A percentile compares a stretch with the other conserved stretches of the same genome.
phyloP scores from a whole-genome alignment of 1,140 invertebrate genomes.

The Triops longicaudatus region DNA sequence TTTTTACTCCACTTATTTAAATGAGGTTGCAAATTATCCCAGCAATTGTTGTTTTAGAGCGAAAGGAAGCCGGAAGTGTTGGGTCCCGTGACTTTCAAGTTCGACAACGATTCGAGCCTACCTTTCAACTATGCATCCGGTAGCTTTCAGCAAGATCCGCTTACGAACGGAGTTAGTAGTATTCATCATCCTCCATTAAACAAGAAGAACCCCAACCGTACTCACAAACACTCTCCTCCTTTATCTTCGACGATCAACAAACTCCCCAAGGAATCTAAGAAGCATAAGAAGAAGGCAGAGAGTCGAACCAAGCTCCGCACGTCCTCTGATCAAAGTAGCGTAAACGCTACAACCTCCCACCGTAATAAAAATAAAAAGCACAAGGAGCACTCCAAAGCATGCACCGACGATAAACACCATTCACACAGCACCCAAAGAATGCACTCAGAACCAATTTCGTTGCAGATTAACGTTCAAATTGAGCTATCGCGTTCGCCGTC shows the following conservation, averaged over 20 bases:
- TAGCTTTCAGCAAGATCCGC: constrained; percentile 4
- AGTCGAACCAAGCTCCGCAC: not conserved
- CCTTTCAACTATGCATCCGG: constrained; percentile 1
- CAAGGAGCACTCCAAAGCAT: not conserved
- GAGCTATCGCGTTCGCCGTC: not conserved
- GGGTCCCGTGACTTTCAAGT: not conserved
- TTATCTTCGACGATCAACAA: not conserved
- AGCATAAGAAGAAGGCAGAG: constrained; percentile 3
- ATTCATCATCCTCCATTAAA: not conserved
- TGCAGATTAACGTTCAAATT: constrained; percentile 8
- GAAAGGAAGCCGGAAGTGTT: not conserved
- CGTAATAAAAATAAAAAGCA: not conserved
- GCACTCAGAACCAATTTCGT: not conserved
- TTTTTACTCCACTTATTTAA: too few species aligned
- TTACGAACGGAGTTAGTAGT: not conserved
- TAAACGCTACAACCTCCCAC: not conserved
- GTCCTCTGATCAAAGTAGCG: not conserved
- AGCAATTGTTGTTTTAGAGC: not conserved
- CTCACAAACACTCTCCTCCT: not conserved
- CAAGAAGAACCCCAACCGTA: not conserved
- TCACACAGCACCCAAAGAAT: not conserved
- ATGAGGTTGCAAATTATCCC: not conserved
- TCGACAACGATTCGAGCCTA: not conserved
- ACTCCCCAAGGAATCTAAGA: not conserved
- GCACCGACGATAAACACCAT: not conserved